Conservation (phyloP, 2,797 vertebrate genomes). For the Spheniscus humboldti region DNA sequence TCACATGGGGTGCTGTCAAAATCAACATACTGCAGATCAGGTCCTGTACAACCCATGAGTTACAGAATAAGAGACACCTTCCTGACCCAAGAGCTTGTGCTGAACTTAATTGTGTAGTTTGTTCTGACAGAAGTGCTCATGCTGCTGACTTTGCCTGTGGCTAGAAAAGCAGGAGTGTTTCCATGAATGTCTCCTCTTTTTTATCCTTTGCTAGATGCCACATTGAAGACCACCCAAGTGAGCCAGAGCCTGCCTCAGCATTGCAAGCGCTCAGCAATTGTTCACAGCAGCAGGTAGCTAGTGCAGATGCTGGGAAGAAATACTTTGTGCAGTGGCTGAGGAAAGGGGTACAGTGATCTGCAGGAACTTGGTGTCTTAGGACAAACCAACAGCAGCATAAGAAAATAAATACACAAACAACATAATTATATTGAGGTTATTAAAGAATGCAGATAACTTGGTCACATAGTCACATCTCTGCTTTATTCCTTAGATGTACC, state of each 20-base stretch:
- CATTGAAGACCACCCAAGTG: not conserved
- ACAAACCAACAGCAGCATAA: not conserved
- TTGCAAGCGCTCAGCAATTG: not conserved
- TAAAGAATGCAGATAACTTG: not conserved
- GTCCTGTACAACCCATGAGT: rapidly evolving
- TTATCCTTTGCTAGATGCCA: not conserved
- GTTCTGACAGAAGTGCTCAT: not conserved
- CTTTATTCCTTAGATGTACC: not conserved
- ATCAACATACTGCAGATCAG: not conserved
- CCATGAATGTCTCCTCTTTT: not conserved
- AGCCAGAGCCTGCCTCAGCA: not conserved
- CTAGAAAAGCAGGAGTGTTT: not conserved
- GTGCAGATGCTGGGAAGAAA: not conserved
- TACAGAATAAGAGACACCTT: not conserved
- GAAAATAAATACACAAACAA: not conserved
- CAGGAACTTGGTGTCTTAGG: not conserved
- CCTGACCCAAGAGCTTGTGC: not conserved
- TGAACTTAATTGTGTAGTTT: not conserved
- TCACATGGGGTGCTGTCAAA: not conserved
- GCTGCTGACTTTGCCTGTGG: not conserved
- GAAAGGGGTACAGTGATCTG: not conserved
- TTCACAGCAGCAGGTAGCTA: not conserved
- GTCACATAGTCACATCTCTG: not conserved
- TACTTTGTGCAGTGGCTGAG: not conserved
- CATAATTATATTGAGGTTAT: not conserved